Percentiles rank a stretch among this genome's conserved stretches.
Evolutionary conservation across 2,888 invertebrate genomes (phyloP).

Genomic region (Arrhopalites spinosus): DNA sequence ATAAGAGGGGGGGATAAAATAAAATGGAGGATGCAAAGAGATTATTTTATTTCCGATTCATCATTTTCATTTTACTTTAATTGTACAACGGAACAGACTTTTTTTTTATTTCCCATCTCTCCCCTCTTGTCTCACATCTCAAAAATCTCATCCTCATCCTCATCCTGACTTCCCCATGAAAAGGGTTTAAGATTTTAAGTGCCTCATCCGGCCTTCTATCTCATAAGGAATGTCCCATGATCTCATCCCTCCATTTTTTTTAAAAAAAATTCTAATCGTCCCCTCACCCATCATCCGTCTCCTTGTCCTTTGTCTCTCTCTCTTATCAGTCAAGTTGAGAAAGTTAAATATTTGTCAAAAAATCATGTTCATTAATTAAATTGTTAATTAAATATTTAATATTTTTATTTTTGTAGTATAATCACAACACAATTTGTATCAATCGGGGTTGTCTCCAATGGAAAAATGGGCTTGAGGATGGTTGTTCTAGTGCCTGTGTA

Average conservation of each 20-base stretch:
- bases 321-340: too few species aligned
- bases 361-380: background rate
- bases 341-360: background rate
- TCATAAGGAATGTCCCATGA: background rate
- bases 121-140: background rate
- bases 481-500: constrained; percentile 51
- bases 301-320: too few species aligned
- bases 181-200: constrained; percentile 2
- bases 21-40: too few species aligned
- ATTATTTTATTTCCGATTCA: too few species aligned
- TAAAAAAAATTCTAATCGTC: background rate
- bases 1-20: too few species aligned
- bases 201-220: constrained; percentile 1
- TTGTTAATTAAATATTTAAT: constrained; percentile 1
- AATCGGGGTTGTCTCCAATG: constrained; percentile 51
- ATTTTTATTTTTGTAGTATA: constrained; percentile 46
- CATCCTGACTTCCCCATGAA: too few species aligned
- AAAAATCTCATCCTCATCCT: too few species aligned
- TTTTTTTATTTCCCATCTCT: background rate
- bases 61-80: too few species aligned
- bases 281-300: background rate
- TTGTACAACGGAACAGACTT: too few species aligned
- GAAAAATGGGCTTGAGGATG: constrained; percentile 50
- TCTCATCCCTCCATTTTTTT: background rate
- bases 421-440: constrained; percentile 44